Conservation (phyloP, 2,797 vertebrate genomes). For the Bradypodion ventrale region DNA sequence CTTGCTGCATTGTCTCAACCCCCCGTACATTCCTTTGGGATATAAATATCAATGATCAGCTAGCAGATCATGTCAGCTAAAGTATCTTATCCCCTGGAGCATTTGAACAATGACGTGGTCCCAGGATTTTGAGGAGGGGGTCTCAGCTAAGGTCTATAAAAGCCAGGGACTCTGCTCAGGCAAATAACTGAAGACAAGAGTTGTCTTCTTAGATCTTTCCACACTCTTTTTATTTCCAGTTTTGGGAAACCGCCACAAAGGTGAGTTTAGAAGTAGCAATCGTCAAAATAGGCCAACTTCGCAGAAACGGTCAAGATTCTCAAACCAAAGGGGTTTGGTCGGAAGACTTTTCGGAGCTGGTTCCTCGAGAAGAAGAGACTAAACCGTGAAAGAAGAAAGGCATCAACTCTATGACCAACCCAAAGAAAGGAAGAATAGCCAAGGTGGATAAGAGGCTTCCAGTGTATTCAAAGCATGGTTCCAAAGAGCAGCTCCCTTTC, state of each 20-base stretch:
- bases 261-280: constrained; percentile 40
- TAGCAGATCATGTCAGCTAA: constrained; percentile 62
- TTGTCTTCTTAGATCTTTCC: constrained; percentile 26
- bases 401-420: not conserved
- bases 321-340: not conserved
- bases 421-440: not conserved
- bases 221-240: constrained; percentile 26
- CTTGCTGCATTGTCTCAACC: constrained; percentile 57
- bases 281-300: not conserved
- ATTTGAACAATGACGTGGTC: constrained; percentile 55
- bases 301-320: constrained; percentile 5
- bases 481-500: not conserved
- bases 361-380: not conserved
- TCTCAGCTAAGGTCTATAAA: constrained; percentile 61
- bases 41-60: constrained; percentile 73
- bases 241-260: constrained; percentile 39
- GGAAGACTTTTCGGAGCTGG: constrained; percentile 11
- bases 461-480: not conserved
- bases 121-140: constrained; percentile 53
- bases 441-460: not conserved
- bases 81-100: constrained; percentile 54
- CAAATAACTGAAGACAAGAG: constrained; percentile 44
- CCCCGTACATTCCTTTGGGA: constrained; percentile 54
- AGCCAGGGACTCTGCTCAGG: constrained; percentile 37
- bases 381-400: not conserved